Base-by-base conservation (phyloP, 1,140 invertebrate species). In the Diabrotica virgifera region DNA sequence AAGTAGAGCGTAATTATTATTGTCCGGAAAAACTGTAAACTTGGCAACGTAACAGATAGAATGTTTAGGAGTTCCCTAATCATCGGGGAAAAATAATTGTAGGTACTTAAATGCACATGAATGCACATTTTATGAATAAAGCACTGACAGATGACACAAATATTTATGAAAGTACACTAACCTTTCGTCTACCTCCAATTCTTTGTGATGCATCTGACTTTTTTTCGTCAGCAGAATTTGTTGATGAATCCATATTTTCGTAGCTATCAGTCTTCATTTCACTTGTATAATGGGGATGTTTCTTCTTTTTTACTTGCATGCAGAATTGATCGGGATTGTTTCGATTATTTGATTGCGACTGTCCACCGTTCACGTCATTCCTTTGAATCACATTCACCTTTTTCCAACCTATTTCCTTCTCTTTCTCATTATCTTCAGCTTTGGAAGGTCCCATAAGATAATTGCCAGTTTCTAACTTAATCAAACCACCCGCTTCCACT, bases 381-480 rank as follows among this genome's bases (percentile, higher is more conserved):
- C 36, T 13, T 37, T 60, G 12, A 10, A 37, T 36, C 50, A 50
- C 61, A 62, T 62, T 62, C 10, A n/a, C n/a, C 11, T 6, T 52
- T 52, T 64, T 62, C 40, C 53, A 12, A 35, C 64, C 52, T 40
- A 57, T 51, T 37, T 8, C 14, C 50, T 63, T 62, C 35, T 54
- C 38, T 6, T 36, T 51, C 5, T 57, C 62, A 56, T 83, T 82
- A 9, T 63, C 68, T 52, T 62, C 60, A 35, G 11, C 52, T 13
- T 70, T 67, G 37, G 78, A 79, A 36, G 84, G 83, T 2, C 87
- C 86, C 50, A 89, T 77, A 13, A 86, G 84, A 71, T 87, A 86
- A 77, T 89, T 87, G 5, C 86, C 87, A 78, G 88, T 89, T 52
- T 82, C 81, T 64, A 88, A 77, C 71, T 84, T 85, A n/a, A 87